These are phyloP conservation scores for Empis livida DNA, from an alignment of 2,888 invertebrate species.

Conservation along the genomic window DNA sequence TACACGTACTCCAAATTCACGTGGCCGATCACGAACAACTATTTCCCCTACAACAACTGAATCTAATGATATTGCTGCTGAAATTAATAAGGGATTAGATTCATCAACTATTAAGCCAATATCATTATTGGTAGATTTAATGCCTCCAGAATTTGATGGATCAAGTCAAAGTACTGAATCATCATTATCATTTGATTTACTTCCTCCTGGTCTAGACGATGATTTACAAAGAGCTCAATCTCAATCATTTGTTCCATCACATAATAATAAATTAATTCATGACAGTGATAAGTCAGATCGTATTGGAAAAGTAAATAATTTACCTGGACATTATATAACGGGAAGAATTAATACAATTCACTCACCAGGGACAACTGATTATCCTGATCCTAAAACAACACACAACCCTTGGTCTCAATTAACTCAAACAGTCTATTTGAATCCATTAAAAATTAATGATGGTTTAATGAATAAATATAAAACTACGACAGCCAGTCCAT, in stretches of 20 bases:
- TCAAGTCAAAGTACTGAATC: conserved; percentile 35
- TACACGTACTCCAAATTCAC: too few species aligned
- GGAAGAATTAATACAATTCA: neutral
- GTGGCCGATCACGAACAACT: too few species aligned
- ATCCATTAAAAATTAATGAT: conserved; percentile 60
- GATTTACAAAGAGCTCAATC: conserved; percentile 55
- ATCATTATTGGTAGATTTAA: conserved; percentile 2
- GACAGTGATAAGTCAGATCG: conserved; percentile 6
- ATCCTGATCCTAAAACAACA: conserved; percentile 20
- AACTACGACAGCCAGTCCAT: conserved; percentile 28
- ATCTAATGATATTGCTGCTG: conserved; percentile 35
- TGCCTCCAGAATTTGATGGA: conserved; percentile 15
- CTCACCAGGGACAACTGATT: neutral
- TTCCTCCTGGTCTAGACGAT: conserved; percentile 40
- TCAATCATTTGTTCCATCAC: conserved; percentile 51
- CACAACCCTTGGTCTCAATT: conserved; percentile 38
- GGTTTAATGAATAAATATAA: conserved; percentile 39
- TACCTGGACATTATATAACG: conserved; percentile 11
- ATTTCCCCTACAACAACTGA: conserved; percentile 23
- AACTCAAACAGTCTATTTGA: conserved; percentile 50
- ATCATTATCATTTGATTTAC: conserved; percentile 29
- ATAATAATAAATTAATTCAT: conserved; percentile 25
- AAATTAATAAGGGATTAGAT: conserved; percentile 37
- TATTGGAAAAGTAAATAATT: conserved; percentile 1
- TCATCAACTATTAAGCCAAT: conserved; percentile 20